Evolutionary conservation across 2,113 vertebrate species (phyloP).

Genomic region (Rhinopomastus cyanomelas): DNA sequence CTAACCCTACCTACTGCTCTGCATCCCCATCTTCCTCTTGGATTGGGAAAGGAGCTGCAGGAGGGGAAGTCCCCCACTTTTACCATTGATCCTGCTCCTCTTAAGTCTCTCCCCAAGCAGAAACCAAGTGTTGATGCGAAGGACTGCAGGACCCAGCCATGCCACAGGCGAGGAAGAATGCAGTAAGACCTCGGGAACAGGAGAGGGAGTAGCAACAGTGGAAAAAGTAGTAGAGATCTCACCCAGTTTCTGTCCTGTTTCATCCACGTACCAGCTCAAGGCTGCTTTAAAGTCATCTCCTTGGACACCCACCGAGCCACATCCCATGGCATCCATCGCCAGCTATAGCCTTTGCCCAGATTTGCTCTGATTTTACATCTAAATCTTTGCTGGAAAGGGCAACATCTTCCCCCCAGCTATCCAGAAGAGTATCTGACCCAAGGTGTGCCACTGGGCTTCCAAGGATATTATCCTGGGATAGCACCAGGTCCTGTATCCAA

Average conservation of each 20-base stretch:
- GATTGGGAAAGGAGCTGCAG: not conserved
- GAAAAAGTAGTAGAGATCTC: not conserved
- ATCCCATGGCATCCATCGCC: not conserved
- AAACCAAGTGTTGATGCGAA: not conserved
- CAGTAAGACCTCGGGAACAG: not conserved
- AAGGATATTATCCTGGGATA: not conserved
- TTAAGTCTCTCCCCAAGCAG: not conserved
- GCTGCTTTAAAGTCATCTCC: not conserved
- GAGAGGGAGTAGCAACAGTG: not conserved
- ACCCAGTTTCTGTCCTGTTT: not conserved
- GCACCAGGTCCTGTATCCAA: accelerated
- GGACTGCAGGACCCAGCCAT: not conserved
- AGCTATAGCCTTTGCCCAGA: not conserved
- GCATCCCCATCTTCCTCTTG: not conserved
- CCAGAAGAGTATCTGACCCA: accelerated
- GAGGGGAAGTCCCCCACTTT: not conserved
- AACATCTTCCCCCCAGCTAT: not conserved
- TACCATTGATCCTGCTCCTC: accelerated
- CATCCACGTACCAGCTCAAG: not conserved
- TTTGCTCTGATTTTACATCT: not conserved
- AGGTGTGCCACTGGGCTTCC: accelerated
- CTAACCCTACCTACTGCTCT: not conserved
- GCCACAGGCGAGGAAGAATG: not conserved
- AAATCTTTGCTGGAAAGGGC: not conserved
- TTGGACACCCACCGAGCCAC: not conserved